phyloP scores from a whole-genome alignment of 2,113 vertebrate genomes.

The Mesitornis unicolor region DNA sequence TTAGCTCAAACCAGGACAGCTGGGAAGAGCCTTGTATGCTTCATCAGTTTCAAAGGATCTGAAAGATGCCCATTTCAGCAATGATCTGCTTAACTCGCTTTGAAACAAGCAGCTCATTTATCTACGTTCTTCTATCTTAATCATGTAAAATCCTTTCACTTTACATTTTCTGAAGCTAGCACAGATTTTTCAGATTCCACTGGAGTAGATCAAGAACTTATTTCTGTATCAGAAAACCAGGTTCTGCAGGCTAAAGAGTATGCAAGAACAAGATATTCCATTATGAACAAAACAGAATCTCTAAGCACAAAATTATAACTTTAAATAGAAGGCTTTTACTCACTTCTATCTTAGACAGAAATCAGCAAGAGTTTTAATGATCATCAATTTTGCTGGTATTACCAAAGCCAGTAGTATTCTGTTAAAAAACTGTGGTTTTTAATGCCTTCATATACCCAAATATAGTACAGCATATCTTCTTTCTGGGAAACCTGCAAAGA shows the following conservation, averaged over 20 bases:
- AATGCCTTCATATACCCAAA: not conserved
- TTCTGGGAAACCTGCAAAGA: not conserved
- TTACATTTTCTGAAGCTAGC: not conserved
- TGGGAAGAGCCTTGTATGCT: not conserved
- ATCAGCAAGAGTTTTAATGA: not conserved
- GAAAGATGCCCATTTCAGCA: not conserved
- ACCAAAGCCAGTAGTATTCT: not conserved
- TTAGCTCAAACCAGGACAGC: too few relatives aligned
- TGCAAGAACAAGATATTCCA: not conserved
- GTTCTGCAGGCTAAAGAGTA: not conserved
- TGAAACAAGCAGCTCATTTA: not conserved
- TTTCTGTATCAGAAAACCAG: not conserved
- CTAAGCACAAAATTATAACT: not conserved
- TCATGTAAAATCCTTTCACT: not conserved
- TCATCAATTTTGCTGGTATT: not conserved
- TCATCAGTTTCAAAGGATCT: not conserved
- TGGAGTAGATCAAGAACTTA: rapidly evolving
- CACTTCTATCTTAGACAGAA: not conserved
- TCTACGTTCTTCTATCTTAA: not conserved
- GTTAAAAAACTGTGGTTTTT: not conserved
- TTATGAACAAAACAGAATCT: not conserved
- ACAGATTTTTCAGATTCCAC: not conserved
- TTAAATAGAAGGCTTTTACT: not conserved
- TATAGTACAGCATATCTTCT: not conserved
- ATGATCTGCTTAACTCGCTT: not conserved